Conservation (phyloP, 2,797 vertebrate genomes). For the Loris lydekkerianus region DNA sequence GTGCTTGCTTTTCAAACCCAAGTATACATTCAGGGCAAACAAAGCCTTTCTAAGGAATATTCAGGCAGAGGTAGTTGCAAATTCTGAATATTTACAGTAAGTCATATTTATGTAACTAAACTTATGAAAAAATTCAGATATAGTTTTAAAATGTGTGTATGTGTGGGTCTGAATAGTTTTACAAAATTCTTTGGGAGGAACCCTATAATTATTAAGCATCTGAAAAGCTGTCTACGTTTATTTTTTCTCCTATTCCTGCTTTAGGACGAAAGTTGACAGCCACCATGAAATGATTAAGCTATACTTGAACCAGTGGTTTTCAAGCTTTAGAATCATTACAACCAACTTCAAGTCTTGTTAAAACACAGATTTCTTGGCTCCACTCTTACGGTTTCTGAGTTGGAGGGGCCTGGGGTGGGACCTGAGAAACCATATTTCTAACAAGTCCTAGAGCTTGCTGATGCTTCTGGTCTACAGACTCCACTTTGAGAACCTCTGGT, state of each 20-base stretch:
- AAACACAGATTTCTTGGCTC: neutral
- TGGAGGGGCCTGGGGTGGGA: neutral
- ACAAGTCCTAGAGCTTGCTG: neutral
- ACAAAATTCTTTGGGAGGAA: neutral
- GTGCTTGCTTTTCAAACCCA: neutral
- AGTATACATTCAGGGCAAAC: neutral
- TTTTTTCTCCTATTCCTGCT: neutral
- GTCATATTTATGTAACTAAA: neutral
- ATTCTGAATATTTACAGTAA: neutral
- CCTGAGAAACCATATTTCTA: neutral
- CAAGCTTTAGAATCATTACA: neutral
- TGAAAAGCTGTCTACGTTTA: neutral
- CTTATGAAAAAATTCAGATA: neutral
- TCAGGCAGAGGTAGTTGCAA: neutral
- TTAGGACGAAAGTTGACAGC: conserved; percentile 12
- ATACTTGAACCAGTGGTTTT: neutral
- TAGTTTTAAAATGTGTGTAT: neutral
- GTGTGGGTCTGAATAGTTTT: neutral
- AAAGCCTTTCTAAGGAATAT: neutral
- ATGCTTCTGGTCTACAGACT: neutral
- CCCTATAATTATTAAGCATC: neutral
- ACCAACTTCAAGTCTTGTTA: neutral
- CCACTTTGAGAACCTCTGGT: neutral
- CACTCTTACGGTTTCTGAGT: neutral
- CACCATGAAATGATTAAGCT: neutral